Evolutionary conservation across 2,888 invertebrate species (phyloP), one percentile per base, ranked within the genome.

Genomic region (Pecten maximus): DNA sequence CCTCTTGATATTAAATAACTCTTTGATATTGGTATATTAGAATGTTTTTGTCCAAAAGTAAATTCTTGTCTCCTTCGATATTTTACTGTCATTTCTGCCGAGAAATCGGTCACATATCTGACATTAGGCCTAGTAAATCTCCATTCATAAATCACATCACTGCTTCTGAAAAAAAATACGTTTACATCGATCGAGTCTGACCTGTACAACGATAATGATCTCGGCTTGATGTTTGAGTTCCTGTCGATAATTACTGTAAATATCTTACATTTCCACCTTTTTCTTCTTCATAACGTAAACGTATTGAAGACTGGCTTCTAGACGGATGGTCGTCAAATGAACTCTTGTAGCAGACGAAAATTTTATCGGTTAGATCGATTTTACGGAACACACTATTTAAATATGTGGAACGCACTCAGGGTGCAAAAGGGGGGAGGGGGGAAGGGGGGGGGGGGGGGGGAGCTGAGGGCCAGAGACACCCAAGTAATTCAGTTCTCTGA

Each of bases 141-240:
- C 74, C 74, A 74, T 74, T 74, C 74, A 74, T 74, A 35, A 74
- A 74, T 74, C 74, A 54, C 50, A 44, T 23, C 50, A 74, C 35
- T 74, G 35, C 10, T 35, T n/a, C 54, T 54, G 54, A 54, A 54
- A 23, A 19, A 19, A n/a, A n/a, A 54, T 54, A 23, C 74, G 2
- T 3, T 54, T 35, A 10, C 74, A 74, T 74, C 74, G 74, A 74
- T 4, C 74, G 74, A 10, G 28, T 74, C 74, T 74, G 35, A 6
- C 74, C 12, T 23, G 28, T 74, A 74, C 74, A 74, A 28, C 28
- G 10, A 35, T 35, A 74, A 35, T 74, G 10, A 35, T 74, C 35
- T 74, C 10, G 28, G 35, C 35, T 28, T 35, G 74, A 74, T 74
- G 8, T 23, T 35, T 74, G 6, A 12, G 74, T 35, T 74, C 74